Evolutionary conservation across 2,888 invertebrate genomes (phyloP).

Genomic region (Hydropsyche betteni): DNA sequence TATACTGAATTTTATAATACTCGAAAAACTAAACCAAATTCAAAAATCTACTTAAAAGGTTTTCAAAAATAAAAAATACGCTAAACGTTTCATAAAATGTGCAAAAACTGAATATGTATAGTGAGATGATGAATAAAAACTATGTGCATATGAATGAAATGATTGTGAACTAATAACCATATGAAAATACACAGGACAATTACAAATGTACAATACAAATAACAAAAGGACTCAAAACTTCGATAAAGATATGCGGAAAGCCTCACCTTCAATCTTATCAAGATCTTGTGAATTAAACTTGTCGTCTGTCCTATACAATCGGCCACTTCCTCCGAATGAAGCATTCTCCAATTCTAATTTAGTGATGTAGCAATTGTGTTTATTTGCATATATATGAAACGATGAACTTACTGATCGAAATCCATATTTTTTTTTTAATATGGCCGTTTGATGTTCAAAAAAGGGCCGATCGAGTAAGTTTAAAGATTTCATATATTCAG

Average conservation of each 20-base stretch:
- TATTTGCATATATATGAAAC: constrained; percentile 25
- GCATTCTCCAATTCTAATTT: constrained; percentile 65
- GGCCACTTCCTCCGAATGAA: constrained; percentile 68
- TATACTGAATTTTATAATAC: too few species aligned
- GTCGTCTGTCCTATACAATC: constrained; percentile 72
- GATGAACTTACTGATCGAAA: background rate
- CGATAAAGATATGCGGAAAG: constrained; percentile 26
- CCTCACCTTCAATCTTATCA: constrained; percentile 66
- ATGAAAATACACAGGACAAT: too few species aligned
- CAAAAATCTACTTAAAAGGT: too few species aligned
- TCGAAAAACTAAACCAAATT: too few species aligned
- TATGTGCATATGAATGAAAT: too few species aligned
- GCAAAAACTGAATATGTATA: too few species aligned
- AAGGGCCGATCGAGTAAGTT: background rate
- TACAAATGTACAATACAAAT: too few species aligned
- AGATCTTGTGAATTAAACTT: constrained; percentile 72
- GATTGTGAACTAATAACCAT: too few species aligned
- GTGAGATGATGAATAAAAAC: too few species aligned
- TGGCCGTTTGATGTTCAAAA: background rate
- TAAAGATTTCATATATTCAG: constrained; percentile 21
- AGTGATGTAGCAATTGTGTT: constrained; percentile 34
- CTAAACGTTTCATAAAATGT: too few species aligned
- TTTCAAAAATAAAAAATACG: too few species aligned
- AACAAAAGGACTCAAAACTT: background rate
- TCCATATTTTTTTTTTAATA: background rate